Conservation (phyloP, 1,140 invertebrate species). For the Prorops nasuta region DNA sequence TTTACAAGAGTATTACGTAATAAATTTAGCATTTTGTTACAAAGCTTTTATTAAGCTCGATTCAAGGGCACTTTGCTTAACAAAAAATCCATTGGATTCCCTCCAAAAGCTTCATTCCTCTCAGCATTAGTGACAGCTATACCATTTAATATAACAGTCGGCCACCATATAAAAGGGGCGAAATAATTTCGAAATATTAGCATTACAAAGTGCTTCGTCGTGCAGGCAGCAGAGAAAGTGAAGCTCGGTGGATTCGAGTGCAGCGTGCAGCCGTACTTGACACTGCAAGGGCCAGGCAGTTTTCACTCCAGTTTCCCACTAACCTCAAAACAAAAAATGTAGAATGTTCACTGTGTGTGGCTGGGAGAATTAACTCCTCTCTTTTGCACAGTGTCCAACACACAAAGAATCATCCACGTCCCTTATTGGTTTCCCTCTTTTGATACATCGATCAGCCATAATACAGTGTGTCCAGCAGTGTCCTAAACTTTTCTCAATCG, state of each 20-base stretch:
- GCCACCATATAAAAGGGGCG: neutral
- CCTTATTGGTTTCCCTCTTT: neutral
- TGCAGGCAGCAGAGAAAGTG: constrained; percentile 10
- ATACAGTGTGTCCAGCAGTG: too few species aligned
- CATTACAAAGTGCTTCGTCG: constrained; percentile 27
- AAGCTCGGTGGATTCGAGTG: constrained; percentile 30
- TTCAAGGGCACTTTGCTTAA: neutral
- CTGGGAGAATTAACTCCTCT: constrained; percentile 23
- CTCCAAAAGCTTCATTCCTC: neutral
- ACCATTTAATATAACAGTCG: neutral
- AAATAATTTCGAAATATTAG: constrained; percentile 34
- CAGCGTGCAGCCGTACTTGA: too few species aligned
- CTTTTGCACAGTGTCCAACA: neutral
- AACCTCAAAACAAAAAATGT: constrained; percentile 27
- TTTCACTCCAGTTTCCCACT: constrained; percentile 20
- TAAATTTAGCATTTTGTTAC: neutral
- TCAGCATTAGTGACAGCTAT: neutral
- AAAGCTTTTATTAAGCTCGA: neutral
- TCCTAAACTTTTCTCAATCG: too few species aligned
- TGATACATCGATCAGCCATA: too few species aligned
- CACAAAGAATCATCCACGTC: neutral
- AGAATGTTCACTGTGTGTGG: constrained; percentile 11
- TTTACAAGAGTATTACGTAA: too few species aligned
- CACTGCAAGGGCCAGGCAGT: too few species aligned
- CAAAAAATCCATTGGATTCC: neutral